Evolutionary conservation across 2,113 vertebrate species (phyloP).

Genomic region (Rhinopomastus cyanomelas): DNA sequence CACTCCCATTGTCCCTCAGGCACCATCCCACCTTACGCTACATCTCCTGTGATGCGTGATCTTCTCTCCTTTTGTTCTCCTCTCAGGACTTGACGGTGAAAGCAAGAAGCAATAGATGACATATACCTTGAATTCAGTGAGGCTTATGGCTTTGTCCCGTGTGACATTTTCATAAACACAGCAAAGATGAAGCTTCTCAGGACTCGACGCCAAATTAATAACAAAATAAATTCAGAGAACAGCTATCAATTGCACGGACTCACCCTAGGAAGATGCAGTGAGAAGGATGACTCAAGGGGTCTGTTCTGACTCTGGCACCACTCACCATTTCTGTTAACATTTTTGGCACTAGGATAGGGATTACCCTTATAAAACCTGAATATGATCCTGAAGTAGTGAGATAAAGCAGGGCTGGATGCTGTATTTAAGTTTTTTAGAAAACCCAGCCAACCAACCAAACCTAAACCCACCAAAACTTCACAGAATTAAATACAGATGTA

Average conservation of each 20-base stretch:
- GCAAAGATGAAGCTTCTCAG: not conserved
- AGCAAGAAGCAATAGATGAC: not conserved
- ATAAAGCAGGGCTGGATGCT: not conserved
- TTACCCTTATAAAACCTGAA: not conserved
- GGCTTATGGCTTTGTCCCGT: not conserved
- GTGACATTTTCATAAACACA: not conserved
- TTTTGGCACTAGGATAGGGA: not conserved
- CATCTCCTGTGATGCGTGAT: not conserved
- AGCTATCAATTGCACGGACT: not conserved
- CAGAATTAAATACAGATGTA: not conserved
- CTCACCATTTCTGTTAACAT: not conserved
- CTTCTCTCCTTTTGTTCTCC: not conserved
- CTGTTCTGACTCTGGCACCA: not conserved
- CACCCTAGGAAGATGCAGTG: not conserved
- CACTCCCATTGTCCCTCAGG: not conserved
- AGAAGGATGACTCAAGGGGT: not conserved
- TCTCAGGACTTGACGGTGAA: not conserved
- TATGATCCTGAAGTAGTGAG: not conserved
- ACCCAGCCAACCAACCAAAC: not conserved
- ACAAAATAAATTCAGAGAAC: not conserved
- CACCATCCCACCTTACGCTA: accelerated
- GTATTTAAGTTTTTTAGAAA: not conserved
- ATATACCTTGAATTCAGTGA: not conserved
- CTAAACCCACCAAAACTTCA: not conserved
- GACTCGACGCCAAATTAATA: not conserved